phyloP scores from a whole-genome alignment of 2,888 invertebrate genomes.

The Hydraecia micacea region DNA sequence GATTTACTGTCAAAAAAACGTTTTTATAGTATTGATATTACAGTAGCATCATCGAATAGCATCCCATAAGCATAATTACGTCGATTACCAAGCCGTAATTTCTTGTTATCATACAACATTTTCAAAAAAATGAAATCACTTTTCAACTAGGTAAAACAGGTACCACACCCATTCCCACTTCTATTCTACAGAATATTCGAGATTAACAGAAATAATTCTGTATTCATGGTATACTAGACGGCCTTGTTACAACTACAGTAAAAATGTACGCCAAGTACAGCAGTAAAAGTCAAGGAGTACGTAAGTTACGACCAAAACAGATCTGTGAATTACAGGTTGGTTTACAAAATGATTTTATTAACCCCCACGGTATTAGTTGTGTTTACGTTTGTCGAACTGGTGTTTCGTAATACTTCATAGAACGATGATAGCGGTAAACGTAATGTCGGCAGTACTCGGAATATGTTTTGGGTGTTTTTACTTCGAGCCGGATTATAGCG shows the following conservation, averaged over 20 bases:
- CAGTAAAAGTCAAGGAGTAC: conserved; percentile 84
- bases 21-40: not conserved
- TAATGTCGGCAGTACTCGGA: conserved; percentile 42
- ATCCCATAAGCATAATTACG: not conserved
- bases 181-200: conserved; percentile 54
- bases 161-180: conserved; percentile 24
- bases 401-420: conserved; percentile 77
- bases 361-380: conserved; percentile 78
- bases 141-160: conserved; percentile 11
- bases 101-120: not conserved
- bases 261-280: conserved; percentile 79
- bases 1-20: conserved; percentile 3
- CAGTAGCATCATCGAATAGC: conserved; percentile 2
- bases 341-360: conserved; percentile 86
- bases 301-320: conserved; percentile 80
- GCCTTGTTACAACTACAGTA: conserved; percentile 85
- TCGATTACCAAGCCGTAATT: not conserved
- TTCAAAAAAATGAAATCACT: not conserved
- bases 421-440: conserved; percentile 64
- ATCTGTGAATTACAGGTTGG: conserved; percentile 75
- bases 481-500: not conserved
- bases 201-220: conserved; percentile 63
- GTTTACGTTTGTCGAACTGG: conserved; percentile 77
- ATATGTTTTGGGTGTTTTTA: conserved; percentile 35
- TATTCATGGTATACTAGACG: conserved; percentile 75